Evolutionary conservation across 2,888 invertebrate genomes (phyloP), one percentile per base, ranked within the genome.

Genomic region (Epinotia demarniana): DNA sequence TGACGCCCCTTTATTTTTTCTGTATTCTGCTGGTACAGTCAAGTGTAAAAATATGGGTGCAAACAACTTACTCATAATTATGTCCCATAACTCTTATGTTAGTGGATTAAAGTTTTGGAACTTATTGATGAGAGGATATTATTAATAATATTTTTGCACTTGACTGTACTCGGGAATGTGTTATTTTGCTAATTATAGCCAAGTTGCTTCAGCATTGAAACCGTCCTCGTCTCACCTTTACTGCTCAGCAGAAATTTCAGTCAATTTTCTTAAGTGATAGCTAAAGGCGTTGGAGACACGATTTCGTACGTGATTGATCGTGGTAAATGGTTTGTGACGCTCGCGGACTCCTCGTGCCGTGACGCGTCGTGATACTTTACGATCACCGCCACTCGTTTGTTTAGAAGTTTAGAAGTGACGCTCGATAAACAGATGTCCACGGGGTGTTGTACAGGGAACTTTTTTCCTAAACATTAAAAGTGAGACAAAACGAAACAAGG

Each of bases 311-410:
- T 90, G 90, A 91, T 90, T 90, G 91, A 90, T 91, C 85, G 88
- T 83, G 84, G 89, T 86, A 90, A 91, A 90, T 89, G 89, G 89
- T 84, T 88, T 85, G 89, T 89, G 87, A 86, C 85, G 83, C 82
- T 80, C 77, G 77, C 79, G 79, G 78, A 78, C 81, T 77, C 77
- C 70, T 79, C 78, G 80, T 82, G 86, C 85, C 85, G 84, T 85
- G 84, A 80, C 81, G 83, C 83, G 84, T 86, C 86, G 85, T 87
- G 89, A 88, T 89, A 87, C 85, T 89, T 89, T 88, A 87, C 88
- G 86, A 87, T 81, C 78, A 43, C 16, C 19, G 39, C 73, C 73
- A 73, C 77, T 75, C 76, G 64, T 70, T 75, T 60, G 64, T 70
- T 43, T 55, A 49, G 53, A 71, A 55, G 27, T 49, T 55, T 43